phyloP scores from a whole-genome alignment of 2,797 vertebrate genomes.

The Hemitrygon akajei region DNA sequence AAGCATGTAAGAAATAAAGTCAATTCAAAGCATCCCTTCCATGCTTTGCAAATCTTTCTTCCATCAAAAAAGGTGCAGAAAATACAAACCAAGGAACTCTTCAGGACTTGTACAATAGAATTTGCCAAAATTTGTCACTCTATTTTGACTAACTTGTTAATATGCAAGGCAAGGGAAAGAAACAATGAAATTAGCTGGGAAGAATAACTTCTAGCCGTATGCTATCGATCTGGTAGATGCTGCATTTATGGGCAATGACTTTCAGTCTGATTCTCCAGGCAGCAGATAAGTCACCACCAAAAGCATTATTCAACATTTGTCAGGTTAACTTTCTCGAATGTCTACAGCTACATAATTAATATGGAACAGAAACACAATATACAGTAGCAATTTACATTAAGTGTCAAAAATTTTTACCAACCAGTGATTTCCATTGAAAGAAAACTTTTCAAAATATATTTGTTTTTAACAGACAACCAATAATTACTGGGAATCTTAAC shows the following conservation, averaged over 20 bases:
- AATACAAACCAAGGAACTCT: neutral
- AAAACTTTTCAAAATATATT: neutral
- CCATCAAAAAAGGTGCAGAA: neutral
- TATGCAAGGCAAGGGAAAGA: neutral
- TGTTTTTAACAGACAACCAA: neutral
- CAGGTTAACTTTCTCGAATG: neutral
- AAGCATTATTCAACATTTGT: neutral
- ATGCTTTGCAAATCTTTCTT: neutral
- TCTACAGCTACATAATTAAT: neutral
- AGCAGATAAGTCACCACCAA: neutral
- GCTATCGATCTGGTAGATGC: neutral
- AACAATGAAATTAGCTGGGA: neutral
- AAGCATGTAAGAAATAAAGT: too few relatives aligned
- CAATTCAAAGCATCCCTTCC: neutral
- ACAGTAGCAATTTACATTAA: neutral
- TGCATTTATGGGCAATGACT: neutral
- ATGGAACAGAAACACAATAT: neutral
- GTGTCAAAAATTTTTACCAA: neutral
- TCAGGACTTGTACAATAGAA: neutral
- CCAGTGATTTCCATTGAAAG: neutral
- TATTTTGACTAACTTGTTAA: neutral
- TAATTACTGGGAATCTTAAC: neutral
- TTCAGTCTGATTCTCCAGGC: neutral
- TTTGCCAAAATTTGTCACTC: neutral
- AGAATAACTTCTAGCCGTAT: neutral